Evolutionary conservation across 2,113 vertebrate species (phyloP).

Genomic region (Neogale vison): DNA sequence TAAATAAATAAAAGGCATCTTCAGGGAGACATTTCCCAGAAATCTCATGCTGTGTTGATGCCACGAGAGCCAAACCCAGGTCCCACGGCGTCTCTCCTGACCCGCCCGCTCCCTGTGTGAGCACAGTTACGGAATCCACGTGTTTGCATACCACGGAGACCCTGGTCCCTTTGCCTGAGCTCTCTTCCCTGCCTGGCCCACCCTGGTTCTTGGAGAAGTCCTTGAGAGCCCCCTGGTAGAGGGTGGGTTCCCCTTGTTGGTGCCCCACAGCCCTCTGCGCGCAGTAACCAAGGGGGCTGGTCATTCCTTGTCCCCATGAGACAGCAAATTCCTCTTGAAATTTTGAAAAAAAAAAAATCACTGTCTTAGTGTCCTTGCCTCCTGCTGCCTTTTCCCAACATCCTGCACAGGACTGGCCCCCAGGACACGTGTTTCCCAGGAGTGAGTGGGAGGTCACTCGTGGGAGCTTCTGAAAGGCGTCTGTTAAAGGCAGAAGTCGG

Average conservation of each 20-base stretch:
- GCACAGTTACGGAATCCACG: background rate
- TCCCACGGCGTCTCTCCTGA: fast-evolving
- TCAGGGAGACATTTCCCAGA: background rate
- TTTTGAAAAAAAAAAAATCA: background rate
- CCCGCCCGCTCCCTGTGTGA: background rate
- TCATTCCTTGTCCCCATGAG: too few relatives aligned
- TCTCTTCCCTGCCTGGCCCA: background rate
- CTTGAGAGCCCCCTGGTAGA: too few relatives aligned
- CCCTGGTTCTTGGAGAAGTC: background rate
- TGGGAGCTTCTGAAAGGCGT: background rate
- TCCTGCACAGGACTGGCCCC: background rate
- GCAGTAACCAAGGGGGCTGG: too few relatives aligned
- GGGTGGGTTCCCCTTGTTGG: background rate
- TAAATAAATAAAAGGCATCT: background rate
- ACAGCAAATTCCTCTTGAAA: background rate
- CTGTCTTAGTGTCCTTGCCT: background rate
- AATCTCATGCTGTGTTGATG: fast-evolving
- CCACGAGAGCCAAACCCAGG: background rate
- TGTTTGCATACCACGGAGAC: background rate
- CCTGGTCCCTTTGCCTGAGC: background rate
- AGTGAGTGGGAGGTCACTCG: background rate
- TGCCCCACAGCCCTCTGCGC: background rate
- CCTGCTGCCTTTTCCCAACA: too few relatives aligned
- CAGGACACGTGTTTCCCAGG: background rate
- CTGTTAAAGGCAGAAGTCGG: background rate